phyloP scores from a whole-genome alignment of 2,113 vertebrate genomes.

The Cranoglanis bouderius region DNA sequence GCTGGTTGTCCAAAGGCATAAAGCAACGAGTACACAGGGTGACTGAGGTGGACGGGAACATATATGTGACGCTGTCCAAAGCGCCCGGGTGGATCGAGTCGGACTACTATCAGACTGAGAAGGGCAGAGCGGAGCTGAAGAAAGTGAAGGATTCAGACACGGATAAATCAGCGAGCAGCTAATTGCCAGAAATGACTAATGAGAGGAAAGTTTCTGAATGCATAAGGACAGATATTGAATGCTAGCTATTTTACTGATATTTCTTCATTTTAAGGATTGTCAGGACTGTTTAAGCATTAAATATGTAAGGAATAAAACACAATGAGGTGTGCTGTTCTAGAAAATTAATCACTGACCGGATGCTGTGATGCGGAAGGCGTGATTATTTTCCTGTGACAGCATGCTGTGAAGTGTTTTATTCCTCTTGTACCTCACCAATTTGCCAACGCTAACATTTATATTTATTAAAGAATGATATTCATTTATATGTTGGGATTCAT shows the following conservation, averaged over 20 bases:
- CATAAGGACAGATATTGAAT: not conserved
- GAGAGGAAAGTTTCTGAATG: not conserved
- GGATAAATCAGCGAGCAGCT: not conserved
- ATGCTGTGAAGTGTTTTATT: not conserved
- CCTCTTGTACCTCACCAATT: not conserved
- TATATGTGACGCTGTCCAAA: slow-evolving; percentile 82
- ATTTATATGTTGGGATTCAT: not conserved
- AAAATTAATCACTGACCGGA: not conserved
- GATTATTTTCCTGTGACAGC: not conserved
- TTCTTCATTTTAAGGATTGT: not conserved
- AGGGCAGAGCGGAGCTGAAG: slow-evolving; percentile 73
- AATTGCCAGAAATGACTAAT: not conserved
- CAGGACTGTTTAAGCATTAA: not conserved
- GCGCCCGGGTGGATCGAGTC: slow-evolving; percentile 75
- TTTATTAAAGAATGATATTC: not conserved
- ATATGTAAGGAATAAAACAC: not conserved
- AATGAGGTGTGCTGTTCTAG: not conserved
- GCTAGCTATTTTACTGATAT: not conserved
- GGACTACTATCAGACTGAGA: slow-evolving; percentile 85
- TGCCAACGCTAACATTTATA: not conserved
- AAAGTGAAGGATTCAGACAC: slow-evolving; percentile 27
- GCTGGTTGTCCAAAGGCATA: slow-evolving; percentile 87
- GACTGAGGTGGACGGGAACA: slow-evolving; percentile 74
- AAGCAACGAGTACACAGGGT: slow-evolving; percentile 87
- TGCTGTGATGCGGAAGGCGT: not conserved